Conservation (phyloP, 2,113 vertebrate genomes). For the Cercopithecus mona region DNA sequence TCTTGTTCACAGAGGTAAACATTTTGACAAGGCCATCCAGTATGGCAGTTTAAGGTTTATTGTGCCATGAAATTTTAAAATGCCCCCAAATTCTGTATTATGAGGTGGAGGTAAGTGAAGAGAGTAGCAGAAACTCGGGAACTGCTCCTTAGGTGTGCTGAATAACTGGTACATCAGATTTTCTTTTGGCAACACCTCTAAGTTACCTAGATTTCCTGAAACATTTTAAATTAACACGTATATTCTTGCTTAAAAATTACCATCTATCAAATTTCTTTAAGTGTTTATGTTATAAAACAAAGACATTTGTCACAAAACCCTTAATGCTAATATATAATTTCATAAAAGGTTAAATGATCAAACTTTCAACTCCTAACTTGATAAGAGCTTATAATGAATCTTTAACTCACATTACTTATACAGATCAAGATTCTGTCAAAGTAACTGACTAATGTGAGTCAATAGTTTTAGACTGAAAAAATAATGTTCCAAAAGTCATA, state of each 20-base stretch:
- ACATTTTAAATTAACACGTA: neutral
- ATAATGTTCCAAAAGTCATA: neutral
- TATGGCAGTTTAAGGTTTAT: neutral
- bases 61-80: neutral
- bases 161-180: neutral
- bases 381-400: neutral
- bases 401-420: neutral
- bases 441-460: neutral
- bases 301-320: neutral
- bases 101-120: neutral
- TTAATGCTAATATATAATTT: neutral
- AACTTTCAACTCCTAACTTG: neutral
- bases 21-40: neutral
- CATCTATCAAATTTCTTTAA: neutral
- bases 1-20: neutral
- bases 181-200: neutral
- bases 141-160: neutral
- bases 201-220: neutral
- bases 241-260: neutral
- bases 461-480: constrained; percentile 6
- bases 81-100: neutral
- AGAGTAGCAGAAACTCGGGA: neutral
- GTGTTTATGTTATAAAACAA: neutral
- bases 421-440: neutral
- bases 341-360: neutral